Conservation (phyloP, 2,888 invertebrate species). For the Ethmia dodecea region DNA sequence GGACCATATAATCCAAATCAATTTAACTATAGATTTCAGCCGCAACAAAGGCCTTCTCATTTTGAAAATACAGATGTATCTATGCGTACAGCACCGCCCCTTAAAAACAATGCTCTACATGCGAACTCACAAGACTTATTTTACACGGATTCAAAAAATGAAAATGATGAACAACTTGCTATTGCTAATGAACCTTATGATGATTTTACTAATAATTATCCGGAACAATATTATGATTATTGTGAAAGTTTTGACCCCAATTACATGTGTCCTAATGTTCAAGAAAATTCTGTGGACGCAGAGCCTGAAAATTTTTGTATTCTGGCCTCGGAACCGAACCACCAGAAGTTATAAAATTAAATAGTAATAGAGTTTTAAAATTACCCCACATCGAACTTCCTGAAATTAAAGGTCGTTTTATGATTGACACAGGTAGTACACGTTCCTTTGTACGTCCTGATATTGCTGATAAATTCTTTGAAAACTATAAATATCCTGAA, state of each 20-base stretch:
- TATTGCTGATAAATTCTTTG: constrained; percentile 12
- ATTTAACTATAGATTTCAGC: too few species aligned
- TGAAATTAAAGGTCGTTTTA: constrained; percentile 13
- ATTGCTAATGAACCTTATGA: too few species aligned
- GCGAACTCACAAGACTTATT: too few species aligned
- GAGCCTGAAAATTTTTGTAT: constrained; percentile 4
- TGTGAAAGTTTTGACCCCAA: too few species aligned
- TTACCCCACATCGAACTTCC: constrained; percentile 15
- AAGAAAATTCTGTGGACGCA: not conserved
- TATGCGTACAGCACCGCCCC: constrained; percentile 2
- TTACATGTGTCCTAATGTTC: too few species aligned
- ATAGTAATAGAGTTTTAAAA: constrained; percentile 2
- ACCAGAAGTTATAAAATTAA: constrained; percentile 5
- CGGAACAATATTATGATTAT: too few species aligned
- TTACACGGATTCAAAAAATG: too few species aligned
- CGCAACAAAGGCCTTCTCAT: too few species aligned
- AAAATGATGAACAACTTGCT: too few species aligned
- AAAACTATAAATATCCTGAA: constrained; percentile 3
- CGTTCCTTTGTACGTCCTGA: constrained; percentile 14
- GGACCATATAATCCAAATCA: too few species aligned
- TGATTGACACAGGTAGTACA: constrained; percentile 19
- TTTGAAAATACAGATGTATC: constrained; percentile 1
- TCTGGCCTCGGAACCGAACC: constrained; percentile 1
- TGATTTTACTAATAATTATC: too few species aligned
- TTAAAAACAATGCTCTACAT: too few species aligned